phyloP scores from a whole-genome alignment of 1,140 invertebrate species.

The Bombus breviceps region DNA sequence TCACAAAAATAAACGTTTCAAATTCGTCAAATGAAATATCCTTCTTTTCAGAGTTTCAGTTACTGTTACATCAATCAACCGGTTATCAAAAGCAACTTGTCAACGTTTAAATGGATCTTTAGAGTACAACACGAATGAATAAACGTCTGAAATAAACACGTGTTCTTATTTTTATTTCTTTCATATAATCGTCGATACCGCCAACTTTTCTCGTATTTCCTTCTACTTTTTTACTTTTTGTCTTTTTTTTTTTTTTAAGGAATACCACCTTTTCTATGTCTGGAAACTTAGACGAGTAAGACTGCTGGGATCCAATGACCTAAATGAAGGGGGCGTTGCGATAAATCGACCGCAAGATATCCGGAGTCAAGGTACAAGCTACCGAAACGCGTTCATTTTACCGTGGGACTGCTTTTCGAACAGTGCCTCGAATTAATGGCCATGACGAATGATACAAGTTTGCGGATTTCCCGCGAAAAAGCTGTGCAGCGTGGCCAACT shows the following conservation, averaged over 20 bases:
- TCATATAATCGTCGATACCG: neutral
- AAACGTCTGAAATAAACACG: neutral
- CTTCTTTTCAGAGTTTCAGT: neutral
- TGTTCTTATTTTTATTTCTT: neutral
- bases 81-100: neutral
- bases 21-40: neutral
- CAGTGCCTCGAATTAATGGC: conserved; percentile 28
- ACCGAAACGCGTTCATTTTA: neutral
- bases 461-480: conserved; percentile 3
- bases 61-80: neutral
- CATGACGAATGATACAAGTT: conserved; percentile 34
- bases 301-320: neutral
- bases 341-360: conserved; percentile 37
- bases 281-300: neutral
- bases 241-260: neutral
- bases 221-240: too few relatives aligned
- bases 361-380: neutral
- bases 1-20: too few relatives aligned
- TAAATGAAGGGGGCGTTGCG: conserved; percentile 21
- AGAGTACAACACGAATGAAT: neutral
- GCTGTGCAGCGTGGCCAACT: neutral
- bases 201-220: neutral
- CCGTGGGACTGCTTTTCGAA: neutral
- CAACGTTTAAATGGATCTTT: neutral
- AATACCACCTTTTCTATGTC: neutral